Percentiles rank a stretch among this genome's conserved stretches.
phyloP scores from a whole-genome alignment of 2,113 vertebrate species.

The Parotia lawesii region DNA sequence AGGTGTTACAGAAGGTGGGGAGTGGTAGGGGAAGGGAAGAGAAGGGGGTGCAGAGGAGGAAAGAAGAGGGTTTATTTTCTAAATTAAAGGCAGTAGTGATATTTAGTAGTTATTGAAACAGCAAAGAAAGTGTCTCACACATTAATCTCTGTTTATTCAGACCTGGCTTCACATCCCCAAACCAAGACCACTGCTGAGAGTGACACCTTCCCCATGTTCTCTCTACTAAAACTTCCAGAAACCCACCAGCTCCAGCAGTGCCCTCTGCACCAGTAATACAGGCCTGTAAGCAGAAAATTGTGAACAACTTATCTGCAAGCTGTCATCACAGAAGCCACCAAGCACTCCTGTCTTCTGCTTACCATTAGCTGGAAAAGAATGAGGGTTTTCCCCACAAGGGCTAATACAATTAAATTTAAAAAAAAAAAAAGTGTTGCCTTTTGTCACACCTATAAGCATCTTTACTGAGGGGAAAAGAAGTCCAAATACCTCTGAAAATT shows the following conservation, averaged over 20 bases:
- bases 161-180: background rate
- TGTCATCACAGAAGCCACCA: background rate
- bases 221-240: background rate
- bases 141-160: background rate
- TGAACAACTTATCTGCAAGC: background rate
- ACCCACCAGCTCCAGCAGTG: background rate
- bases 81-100: background rate
- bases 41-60: accelerated
- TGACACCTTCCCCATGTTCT: background rate
- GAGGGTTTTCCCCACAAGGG: background rate
- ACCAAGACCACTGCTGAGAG: accelerated
- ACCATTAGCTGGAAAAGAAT: background rate
- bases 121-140: background rate
- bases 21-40: background rate
- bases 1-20: background rate
- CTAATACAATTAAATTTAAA: background rate
- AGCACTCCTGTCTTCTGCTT: background rate
- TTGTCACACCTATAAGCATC: background rate
- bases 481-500: background rate
- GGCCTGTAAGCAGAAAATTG: accelerated
- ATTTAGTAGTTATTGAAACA: background rate
- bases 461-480: background rate
- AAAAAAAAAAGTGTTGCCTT: background rate
- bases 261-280: background rate
- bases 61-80: background rate